Evolutionary conservation across 2,797 vertebrate species (phyloP), one percentile per base, ranked within the genome.

Genomic region (Darevskia nairensis): DNA sequence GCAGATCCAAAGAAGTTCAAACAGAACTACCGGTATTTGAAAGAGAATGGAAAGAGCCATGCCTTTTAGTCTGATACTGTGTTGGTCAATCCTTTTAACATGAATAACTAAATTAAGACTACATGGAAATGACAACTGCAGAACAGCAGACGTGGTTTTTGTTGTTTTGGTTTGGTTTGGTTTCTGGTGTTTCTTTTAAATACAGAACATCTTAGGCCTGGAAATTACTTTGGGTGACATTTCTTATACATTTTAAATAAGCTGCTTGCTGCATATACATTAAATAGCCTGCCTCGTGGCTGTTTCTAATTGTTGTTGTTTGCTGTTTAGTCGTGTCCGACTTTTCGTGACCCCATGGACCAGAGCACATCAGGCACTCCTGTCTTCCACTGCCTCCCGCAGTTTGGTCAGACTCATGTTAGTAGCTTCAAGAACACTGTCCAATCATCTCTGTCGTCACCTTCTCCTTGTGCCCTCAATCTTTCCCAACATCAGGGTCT

Each of bases 1-100:
- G 90, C 69, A 80, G 71, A 92, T 93, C 85, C 87, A 91, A 92
- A 86, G 89, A 89, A 86, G 82, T 69, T 92, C 55, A 74, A 90
- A 55, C 82, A 91, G 89, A 64, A 90, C 29, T 84, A 87, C n/a
- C n/a, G n/a, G n/a, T n/a, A n/a, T 90, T 89, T 85, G 13, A 80
- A 32, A 21, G 86, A 77, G 80, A 92, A 15, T 17, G 1, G 76
- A 68, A 84, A 83, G 75, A 88, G 89, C 84, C 72, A 0, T 91
- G 68, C 74, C 92, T 91, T 89, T 85, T 82, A 76, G 23, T 83
- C 88, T 2, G 21, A 69, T n/a, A 85, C 79, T 90, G 85, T 66
- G 80, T 13, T 55, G 87, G 75, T 11, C 8, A 21, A 66, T 85
- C 85, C 76, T 69, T 93, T 90, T 23, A 86, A 55, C 74, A 35